These are phyloP conservation scores for Andrena praecox DNA, from an alignment of 2,888 invertebrate species.

Conservation along the genomic window DNA sequence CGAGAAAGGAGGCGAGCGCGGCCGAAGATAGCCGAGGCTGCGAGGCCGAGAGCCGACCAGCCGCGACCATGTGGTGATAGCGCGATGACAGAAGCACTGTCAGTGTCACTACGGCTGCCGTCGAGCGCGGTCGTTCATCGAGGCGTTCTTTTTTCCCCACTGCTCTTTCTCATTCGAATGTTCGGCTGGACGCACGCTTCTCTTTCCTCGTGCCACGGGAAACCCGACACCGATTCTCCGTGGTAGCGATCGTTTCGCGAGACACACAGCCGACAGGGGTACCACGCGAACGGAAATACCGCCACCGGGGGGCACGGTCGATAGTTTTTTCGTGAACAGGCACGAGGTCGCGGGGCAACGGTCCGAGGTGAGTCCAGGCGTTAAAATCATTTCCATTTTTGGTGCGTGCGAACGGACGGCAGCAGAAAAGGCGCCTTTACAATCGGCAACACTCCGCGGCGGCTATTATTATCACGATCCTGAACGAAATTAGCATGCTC, in stretches of 20 bases:
- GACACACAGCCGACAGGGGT: not conserved
- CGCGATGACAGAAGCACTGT: conserved; percentile 82
- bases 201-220: conserved; percentile 14
- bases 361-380: conserved; percentile 65
- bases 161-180: conserved; percentile 11
- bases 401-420: conserved; percentile 11
- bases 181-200: conserved; percentile 38
- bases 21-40: conserved; percentile 62
- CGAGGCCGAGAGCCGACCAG: conserved; percentile 62
- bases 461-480: not conserved
- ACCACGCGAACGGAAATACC: conserved; percentile 30
- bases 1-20: conserved; percentile 64
- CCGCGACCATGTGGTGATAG: conserved; percentile 79
- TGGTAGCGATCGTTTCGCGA: not conserved
- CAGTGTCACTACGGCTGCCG: conserved; percentile 82
- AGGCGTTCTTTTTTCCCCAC: not conserved
- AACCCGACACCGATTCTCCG: conserved; percentile 36
- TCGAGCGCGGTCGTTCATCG: conserved; percentile 50
- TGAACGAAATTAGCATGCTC: conserved; percentile 12
- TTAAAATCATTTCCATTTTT: conserved; percentile 65
- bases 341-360: conserved; percentile 52
- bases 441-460: no score
- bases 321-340: conserved; percentile 61
- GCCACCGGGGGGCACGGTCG: conserved; percentile 18
- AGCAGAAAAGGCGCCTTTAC: no score